phyloP scores from a whole-genome alignment of 2,113 vertebrate genomes.

The Reinhardtius hippoglossoides region DNA sequence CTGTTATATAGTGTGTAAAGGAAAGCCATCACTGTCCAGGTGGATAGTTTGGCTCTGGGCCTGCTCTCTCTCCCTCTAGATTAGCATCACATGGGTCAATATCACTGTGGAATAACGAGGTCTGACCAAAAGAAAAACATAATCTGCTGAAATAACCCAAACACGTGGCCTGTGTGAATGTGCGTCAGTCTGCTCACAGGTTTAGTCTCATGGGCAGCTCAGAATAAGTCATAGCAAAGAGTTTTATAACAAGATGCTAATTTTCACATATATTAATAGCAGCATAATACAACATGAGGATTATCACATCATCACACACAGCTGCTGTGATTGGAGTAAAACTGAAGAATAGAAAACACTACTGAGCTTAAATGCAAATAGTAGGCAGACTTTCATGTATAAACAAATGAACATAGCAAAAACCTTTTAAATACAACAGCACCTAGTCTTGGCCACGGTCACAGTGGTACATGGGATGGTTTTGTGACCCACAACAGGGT shows the following conservation, averaged over 20 bases:
- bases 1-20: no score
- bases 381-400: background rate
- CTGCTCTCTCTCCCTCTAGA: background rate
- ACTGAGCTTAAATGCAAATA: no score
- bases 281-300: background rate
- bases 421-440: background rate
- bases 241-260: background rate
- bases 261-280: background rate
- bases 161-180: background rate
- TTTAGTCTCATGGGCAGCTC: background rate
- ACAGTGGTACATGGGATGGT: no score
- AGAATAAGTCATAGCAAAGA: background rate
- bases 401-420: background rate
- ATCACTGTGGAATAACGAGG: constrained; percentile 1
- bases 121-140: background rate
- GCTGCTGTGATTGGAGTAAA: background rate
- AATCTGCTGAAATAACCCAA: constrained; percentile 30
- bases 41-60: background rate
- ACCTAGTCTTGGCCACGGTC: background rate
- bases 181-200: background rate
- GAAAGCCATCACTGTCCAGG: no score
- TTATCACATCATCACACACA: background rate
- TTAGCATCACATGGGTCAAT: constrained; percentile 30
- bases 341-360: background rate
- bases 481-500: no score